phyloP scores from a whole-genome alignment of 2,888 invertebrate species.

The Papilio elwesi region DNA sequence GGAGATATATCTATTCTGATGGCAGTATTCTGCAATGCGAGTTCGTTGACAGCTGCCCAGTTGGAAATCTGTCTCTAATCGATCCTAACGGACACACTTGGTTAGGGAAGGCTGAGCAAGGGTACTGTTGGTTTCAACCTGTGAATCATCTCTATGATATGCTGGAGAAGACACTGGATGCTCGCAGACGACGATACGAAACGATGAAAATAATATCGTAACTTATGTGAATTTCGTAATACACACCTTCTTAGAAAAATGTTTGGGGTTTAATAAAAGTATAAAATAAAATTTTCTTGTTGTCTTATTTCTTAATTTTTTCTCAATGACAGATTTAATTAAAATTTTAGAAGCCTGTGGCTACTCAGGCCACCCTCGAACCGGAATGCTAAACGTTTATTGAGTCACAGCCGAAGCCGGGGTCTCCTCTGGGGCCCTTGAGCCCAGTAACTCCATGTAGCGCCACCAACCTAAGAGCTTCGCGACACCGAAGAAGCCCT shows the following conservation, averaged over 20 bases:
- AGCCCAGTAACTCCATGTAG: no score
- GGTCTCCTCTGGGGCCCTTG: no score
- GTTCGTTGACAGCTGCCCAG: slow-evolving; percentile 81
- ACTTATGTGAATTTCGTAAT: background rate
- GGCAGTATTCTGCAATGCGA: slow-evolving; percentile 72
- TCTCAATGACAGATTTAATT: no score
- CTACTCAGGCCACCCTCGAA: no score
- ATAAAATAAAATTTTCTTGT: background rate
- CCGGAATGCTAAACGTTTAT: no score
- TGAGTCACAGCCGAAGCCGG: no score
- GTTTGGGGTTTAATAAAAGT: background rate
- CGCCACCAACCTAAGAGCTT: no score
- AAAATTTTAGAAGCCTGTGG: no score
- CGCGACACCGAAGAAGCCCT: no score
- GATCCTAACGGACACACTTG: slow-evolving; percentile 83
- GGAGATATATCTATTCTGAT: slow-evolving; percentile 81
- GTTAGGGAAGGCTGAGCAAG: slow-evolving; percentile 74
- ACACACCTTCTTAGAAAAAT: background rate
- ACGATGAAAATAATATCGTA: background rate
- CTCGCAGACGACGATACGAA: slow-evolving; percentile 7
- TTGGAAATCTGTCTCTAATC: slow-evolving; percentile 65
- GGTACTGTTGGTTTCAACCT: slow-evolving; percentile 70
- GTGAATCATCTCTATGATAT: slow-evolving; percentile 74
- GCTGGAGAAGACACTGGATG: slow-evolving; percentile 58
- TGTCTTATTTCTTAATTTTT: background rate